Percentiles rank a stretch among this genome's conserved stretches.
phyloP scores from a whole-genome alignment of 2,113 vertebrate species.

The Theristicus caerulescens region DNA sequence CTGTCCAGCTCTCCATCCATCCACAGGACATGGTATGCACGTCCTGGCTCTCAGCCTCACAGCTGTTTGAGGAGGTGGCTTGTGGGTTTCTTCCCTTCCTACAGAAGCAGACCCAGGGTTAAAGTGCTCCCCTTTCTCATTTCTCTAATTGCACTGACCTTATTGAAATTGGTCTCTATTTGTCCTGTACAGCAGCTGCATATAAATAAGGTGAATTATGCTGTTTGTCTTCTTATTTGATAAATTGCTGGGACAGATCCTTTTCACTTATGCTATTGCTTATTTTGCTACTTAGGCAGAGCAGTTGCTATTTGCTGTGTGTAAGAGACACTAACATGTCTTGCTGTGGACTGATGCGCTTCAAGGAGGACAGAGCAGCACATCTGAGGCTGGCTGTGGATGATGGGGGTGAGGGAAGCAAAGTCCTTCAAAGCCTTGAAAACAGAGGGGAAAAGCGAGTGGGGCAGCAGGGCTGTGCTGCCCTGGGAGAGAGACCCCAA shows the following conservation, averaged over 20 bases:
- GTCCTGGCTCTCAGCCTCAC: background rate
- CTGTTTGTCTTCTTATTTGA: background rate
- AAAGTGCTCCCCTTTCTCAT: background rate
- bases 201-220: slow-evolving; percentile 1
- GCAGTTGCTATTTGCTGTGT: background rate
- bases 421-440: background rate
- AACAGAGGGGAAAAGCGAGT: background rate
- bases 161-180: background rate
- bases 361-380: background rate
- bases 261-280: background rate
- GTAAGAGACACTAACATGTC: background rate
- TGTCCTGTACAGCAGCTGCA: background rate
- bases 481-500: background rate
- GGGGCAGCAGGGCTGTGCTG: background rate
- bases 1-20: background rate
- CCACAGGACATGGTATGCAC: background rate
- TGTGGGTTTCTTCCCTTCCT: background rate
- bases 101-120: background rate
- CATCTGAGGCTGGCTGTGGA: background rate
- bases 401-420: background rate
- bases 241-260: background rate
- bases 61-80: background rate
- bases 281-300: slow-evolving; percentile 6
- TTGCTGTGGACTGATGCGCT: background rate
- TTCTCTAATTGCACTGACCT: background rate